phyloP scores from a whole-genome alignment of 2,113 vertebrate genomes.

The Ellobius talpinus region DNA sequence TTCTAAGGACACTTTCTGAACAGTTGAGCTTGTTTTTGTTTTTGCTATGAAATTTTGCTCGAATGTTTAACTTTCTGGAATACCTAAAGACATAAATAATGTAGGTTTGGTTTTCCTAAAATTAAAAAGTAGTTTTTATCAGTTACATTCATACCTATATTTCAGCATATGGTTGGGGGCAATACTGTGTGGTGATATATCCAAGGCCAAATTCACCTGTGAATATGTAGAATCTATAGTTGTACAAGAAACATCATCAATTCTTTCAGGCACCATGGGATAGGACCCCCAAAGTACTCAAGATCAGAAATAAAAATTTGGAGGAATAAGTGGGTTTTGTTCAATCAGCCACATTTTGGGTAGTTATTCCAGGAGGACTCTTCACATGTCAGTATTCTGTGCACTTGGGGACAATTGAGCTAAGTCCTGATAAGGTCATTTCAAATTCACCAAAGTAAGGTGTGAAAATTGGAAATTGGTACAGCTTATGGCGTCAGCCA shows the following conservation, averaged over 20 bases:
- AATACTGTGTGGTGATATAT: neutral
- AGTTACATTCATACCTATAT: neutral
- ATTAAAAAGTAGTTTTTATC: neutral
- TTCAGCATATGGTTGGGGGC: neutral
- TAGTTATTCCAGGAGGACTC: neutral
- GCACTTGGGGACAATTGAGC: neutral
- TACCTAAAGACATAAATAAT: slow-evolving; percentile 36
- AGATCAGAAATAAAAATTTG: neutral
- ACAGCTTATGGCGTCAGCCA: neutral
- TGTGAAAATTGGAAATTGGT: neutral
- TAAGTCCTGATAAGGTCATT: neutral
- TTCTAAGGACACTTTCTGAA: neutral
- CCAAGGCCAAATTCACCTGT: neutral
- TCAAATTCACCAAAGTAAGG: neutral
- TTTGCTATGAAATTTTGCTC: slow-evolving; percentile 30
- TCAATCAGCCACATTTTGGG: too few relatives aligned
- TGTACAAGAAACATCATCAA: neutral
- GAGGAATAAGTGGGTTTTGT: neutral
- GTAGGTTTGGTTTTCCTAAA: neutral
- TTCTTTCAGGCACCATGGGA: neutral
- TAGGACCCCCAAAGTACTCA: neutral
- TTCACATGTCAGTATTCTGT: neutral
- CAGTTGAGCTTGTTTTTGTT: neutral
- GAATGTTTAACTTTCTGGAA: neutral
- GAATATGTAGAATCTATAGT: neutral